Base-by-base conservation (phyloP, 2,113 vertebrate species). In the Nycticryphes semicollaris region DNA sequence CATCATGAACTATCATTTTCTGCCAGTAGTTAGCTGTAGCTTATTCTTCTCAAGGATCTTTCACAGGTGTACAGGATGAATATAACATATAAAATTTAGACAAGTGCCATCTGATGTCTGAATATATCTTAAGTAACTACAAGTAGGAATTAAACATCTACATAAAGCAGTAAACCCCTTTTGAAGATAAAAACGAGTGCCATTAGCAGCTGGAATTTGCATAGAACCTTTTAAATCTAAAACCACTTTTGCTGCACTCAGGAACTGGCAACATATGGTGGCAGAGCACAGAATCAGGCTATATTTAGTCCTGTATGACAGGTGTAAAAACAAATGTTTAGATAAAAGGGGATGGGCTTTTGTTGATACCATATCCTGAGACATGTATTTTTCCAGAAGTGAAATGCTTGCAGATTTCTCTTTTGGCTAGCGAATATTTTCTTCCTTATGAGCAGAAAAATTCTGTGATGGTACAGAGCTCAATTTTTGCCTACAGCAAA, bases 111-210 rank as follows among this genome's bases (percentile, higher is more conserved):
- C 70, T 87, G 77, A 64, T 84, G 14, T 72, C 33, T 89, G 77
- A 94, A 94, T 90, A 74, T 64, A 77, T 22, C 69, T 92, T 91
- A 87, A 93, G 87, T 77, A 97, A 94, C 74, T 79, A 75, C 43
- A 96, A 95, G 69, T 47, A 50, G 45, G 87, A 84, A 89, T 89
- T 24, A 92, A 95, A 78, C 45, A 59, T 86, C 93, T 92, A 63
- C 48, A 83, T 37, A 68, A 94, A 91, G 27, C 62, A 66, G 25
- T 47, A 87, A 74, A 69, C 57, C 39, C 37, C 75, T 94, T 75
- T 75, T 88, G 84, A 76, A 89, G 31, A 77, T 79, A 89, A 95
- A 96, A 95, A 94, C 14, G 31, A 69, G 24, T 57, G 45, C 76
- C 60, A 90, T 96, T 82, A 95, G 79, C 73, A 87, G 60, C 68